A percentile compares a stretch with the other conserved stretches of the same genome.
These are phyloP conservation scores for Laothoe populi DNA, from an alignment of 2,888 invertebrate species.

Conservation along the genomic window DNA sequence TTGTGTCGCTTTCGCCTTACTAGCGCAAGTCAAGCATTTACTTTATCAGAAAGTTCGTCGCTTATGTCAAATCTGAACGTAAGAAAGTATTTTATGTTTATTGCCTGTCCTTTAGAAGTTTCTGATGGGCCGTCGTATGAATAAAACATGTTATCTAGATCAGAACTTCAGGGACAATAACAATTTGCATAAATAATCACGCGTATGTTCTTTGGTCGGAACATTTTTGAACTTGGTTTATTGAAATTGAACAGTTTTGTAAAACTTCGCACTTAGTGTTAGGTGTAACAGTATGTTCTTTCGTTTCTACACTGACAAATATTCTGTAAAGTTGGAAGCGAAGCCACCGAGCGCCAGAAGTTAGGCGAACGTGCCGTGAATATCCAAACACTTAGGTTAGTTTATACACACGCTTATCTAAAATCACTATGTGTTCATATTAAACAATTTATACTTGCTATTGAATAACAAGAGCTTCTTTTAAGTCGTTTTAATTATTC, in stretches of 20 bases:
- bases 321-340: conserved; percentile 44
- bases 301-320: conserved; percentile 46
- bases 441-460: conserved; percentile 51
- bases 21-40: conserved; percentile 32
- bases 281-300: conserved; percentile 34
- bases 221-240: conserved; percentile 14
- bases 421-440: conserved; percentile 61
- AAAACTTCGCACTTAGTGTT: conserved; percentile 33
- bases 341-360: conserved; percentile 45
- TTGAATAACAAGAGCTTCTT: not conserved
- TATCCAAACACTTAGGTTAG: conserved; percentile 29
- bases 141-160: conserved; percentile 45
- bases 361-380: conserved; percentile 48
- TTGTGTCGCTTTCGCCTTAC: conserved; percentile 22
- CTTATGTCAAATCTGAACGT: conserved; percentile 22
- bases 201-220: not conserved
- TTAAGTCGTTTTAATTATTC: not conserved
- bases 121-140: conserved; percentile 39
- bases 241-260: conserved; percentile 25
- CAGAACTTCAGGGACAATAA: conserved; percentile 45
- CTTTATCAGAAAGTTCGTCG: conserved; percentile 38
- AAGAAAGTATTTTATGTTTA: conserved; percentile 29
- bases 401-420: conserved; percentile 47
- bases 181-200: conserved; percentile 50
- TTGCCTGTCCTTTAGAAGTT: conserved; percentile 31